phyloP scores from a whole-genome alignment of 2,797 vertebrate species.

The Ctenopoma multispine region DNA sequence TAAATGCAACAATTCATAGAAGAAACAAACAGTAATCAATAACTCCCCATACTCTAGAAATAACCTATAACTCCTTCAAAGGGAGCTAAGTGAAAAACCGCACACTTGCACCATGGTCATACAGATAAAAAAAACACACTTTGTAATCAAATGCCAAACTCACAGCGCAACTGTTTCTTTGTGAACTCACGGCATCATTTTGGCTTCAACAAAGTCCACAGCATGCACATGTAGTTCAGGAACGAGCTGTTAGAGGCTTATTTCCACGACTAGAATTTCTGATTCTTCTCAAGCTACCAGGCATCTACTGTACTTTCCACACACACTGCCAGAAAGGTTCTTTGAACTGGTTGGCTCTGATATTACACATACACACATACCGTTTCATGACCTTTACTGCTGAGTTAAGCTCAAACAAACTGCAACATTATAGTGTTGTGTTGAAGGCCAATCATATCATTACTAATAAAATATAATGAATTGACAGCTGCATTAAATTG shows the following conservation, averaged over 20 bases:
- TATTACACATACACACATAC: slow-evolving; percentile 53
- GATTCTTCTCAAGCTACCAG: slow-evolving; percentile 45
- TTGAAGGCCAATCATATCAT: slow-evolving; percentile 67
- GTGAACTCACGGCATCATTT: slow-evolving; percentile 32
- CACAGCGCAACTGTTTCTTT: slow-evolving; percentile 20
- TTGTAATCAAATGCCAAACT: slow-evolving; percentile 30
- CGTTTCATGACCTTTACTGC: slow-evolving; percentile 71
- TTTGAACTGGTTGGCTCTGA: slow-evolving; percentile 60
- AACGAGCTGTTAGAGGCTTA: slow-evolving; percentile 39
- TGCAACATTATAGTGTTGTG: slow-evolving; percentile 61
- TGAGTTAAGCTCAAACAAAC: slow-evolving; percentile 63
- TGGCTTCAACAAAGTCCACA: slow-evolving; percentile 44
- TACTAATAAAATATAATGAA: slow-evolving; percentile 37
- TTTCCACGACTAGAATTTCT: slow-evolving; percentile 57
- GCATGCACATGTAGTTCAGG: slow-evolving; percentile 47
- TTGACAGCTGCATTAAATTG: slow-evolving; percentile 49
- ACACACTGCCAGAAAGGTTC: slow-evolving; percentile 64
- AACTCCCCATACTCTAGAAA: not conserved
- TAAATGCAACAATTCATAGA: not conserved
- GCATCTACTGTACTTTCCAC: slow-evolving; percentile 47
- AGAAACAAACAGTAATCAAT: not conserved
- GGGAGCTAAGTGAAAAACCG: slow-evolving; percentile 20
- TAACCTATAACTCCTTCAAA: slow-evolving; percentile 18
- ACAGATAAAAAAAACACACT: slow-evolving; percentile 39
- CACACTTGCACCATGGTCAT: slow-evolving; percentile 13